phyloP scores from a whole-genome alignment of 1,140 invertebrate species.

The Zophobas atratus region DNA sequence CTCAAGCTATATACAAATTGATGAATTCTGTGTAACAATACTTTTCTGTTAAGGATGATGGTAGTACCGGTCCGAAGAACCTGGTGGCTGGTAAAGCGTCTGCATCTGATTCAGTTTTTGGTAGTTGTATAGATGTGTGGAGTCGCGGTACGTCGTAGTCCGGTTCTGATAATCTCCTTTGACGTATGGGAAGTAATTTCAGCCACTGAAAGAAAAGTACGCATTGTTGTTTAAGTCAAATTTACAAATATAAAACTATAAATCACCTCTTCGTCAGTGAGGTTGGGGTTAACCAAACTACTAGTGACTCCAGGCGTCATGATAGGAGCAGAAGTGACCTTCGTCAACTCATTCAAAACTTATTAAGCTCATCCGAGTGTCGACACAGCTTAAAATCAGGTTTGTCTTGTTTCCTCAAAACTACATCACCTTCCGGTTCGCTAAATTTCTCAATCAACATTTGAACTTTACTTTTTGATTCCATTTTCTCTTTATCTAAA shows the following conservation, averaged over 20 bases:
- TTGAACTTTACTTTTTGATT: constrained; percentile 57
- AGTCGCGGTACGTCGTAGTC: constrained; percentile 69
- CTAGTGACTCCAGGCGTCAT: constrained; percentile 61
- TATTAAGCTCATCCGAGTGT: constrained; percentile 62
- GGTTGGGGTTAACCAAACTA: constrained; percentile 58
- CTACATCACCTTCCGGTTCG: constrained; percentile 14
- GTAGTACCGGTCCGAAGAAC: constrained; percentile 63
- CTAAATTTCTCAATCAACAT: constrained; percentile 63
- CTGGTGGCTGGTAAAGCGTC: constrained; percentile 58
- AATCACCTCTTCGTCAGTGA: constrained; percentile 60
- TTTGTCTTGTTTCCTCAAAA: constrained; percentile 50
- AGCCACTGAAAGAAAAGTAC: constrained; percentile 55
- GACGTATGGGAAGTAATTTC: constrained; percentile 59
- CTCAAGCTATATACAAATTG: background rate
- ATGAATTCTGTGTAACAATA: background rate
- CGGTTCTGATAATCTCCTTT: constrained; percentile 65
- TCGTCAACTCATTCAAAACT: constrained; percentile 63
- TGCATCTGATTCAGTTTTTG: constrained; percentile 51
- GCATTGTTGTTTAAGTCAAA: background rate
- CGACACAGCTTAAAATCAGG: constrained; percentile 1
- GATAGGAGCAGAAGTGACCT: constrained; percentile 65
- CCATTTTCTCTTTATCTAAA: constrained; percentile 54
- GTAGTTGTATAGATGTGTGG: constrained; percentile 62
- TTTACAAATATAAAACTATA: background rate
- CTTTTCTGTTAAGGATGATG: constrained; percentile 16